Base-by-base conservation (phyloP, 2,797 vertebrate genomes). In the Hoplostethus atlanticus region DNA sequence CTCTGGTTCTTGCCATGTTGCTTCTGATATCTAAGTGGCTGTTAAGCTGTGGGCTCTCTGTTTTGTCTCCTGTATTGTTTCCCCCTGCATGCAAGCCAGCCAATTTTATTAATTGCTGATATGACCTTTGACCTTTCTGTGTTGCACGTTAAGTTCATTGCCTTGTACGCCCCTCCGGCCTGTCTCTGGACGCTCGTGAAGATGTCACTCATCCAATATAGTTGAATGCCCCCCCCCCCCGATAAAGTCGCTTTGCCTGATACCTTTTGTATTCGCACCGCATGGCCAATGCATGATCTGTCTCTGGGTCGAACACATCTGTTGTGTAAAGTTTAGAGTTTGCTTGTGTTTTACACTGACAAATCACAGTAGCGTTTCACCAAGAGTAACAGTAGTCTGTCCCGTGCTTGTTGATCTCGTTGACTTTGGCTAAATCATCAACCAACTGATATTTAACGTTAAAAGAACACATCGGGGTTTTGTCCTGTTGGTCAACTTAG, bases 101-200 rank as follows among this genome's bases (percentile, higher is more conserved):
- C 21, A 15, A n/a, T 42, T 42, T 42, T 42, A 11, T 81, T 21
- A 21, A 21, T 53, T 54, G 28, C 28, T 54, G 36, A 28, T 63
- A 66, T 71, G 50, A 66, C 46, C 60, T 65, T 67, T 57, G 36
- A 59, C 40, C 21, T 54, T 42, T 64, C 17, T 30, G n/a, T 48
- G 31, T 71, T 57, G 12, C 17, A 28, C 53, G 38, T 67, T 16
- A 64, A 4, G 34, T 56, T 62, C 13, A 38, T 21, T 16, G 5
- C 10, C 60, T 53, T 55, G 31, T 16, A 7, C 55, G 9, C 2
- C 48, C 50, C 17, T 42, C 25, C 55, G n/a, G 21, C 34, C 56
- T 53, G 31, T 38, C 4, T 61, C 25, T 44, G 30, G 42, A 44
- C 42, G 4, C 42, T 44, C 36, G 30, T 8, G 36, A 6, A 55